Evolutionary conservation across 2,888 invertebrate species (phyloP).

Genomic region (Phania funesta): DNA sequence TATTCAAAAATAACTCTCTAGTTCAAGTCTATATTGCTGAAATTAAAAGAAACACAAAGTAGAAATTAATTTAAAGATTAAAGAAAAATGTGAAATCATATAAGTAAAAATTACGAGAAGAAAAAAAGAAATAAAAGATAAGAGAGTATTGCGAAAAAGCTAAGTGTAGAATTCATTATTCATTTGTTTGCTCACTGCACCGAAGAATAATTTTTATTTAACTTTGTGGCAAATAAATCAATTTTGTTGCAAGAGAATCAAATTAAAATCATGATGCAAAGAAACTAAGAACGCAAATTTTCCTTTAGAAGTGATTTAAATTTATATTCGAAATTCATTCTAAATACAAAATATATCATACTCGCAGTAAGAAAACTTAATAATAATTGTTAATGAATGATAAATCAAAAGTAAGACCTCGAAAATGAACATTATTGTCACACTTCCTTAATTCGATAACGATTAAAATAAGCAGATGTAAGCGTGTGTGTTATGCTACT

Average conservation of each 20-base stretch:
- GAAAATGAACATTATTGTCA: no score
- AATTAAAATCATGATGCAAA: no score
- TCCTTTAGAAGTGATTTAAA: no score
- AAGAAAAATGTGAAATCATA: background rate
- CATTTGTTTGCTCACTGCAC: constrained; percentile 8
- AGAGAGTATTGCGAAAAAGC: background rate
- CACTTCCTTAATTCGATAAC: no score
- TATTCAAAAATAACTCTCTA: constrained; percentile 1
- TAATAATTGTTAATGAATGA: no score
- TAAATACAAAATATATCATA: no score
- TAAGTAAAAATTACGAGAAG: constrained; percentile 2
- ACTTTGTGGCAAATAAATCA: constrained; percentile 26
- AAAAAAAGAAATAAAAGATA: background rate
- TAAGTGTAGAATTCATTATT: constrained; percentile 32
- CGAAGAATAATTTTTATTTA: constrained; percentile 16
- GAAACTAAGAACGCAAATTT: no score
- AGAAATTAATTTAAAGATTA: background rate
- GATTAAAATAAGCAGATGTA: no score
- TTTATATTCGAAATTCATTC: background rate
- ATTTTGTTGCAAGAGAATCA: background rate
- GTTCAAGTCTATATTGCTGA: background rate
- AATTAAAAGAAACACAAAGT: background rate
- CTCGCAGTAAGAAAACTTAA: background rate
- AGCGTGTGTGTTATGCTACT: no score
- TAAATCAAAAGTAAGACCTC: no score